These are phyloP conservation scores for Acestrorhynchus altus DNA, from an alignment of 2,797 vertebrate genomes.

Conservation along the genomic window DNA sequence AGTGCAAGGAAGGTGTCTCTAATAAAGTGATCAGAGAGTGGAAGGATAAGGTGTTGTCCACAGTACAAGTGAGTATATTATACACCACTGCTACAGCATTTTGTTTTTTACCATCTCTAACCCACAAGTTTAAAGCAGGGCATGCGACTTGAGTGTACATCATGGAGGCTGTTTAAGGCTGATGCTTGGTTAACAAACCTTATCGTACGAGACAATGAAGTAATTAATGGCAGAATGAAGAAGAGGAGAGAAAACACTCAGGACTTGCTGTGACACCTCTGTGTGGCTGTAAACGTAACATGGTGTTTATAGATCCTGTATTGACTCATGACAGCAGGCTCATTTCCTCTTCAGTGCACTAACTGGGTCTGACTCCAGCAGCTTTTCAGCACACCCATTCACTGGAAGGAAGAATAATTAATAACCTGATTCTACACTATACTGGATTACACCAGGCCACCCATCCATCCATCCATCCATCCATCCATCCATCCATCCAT, in stretches of 20 bases:
- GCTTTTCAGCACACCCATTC: not conserved
- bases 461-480: no score
- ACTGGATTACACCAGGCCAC: not conserved
- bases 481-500: no score
- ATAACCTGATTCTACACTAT: not conserved
- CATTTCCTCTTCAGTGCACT: constrained; percentile 12
- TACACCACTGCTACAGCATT: no score
- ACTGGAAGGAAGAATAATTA: not conserved
- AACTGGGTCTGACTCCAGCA: constrained; percentile 14
- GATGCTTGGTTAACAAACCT: constrained; percentile 39
- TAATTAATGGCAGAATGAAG: constrained; percentile 35
- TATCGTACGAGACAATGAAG: constrained; percentile 30
- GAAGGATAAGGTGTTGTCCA: no score
- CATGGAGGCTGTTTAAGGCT: constrained; percentile 16
- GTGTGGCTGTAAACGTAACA: not conserved
- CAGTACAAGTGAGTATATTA: no score
- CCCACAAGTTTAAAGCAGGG: not conserved
- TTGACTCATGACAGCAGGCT: constrained; percentile 9
- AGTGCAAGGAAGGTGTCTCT: no score
- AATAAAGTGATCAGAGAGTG: no score
- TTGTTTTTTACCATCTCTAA: no score
- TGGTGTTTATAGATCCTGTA: constrained; percentile 20
- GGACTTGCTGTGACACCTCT: no score
- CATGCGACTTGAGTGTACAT: not conserved
- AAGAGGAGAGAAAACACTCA: not conserved